Conservation (phyloP, 2,888 invertebrate species). For the Melangyna quadrimaculata region DNA sequence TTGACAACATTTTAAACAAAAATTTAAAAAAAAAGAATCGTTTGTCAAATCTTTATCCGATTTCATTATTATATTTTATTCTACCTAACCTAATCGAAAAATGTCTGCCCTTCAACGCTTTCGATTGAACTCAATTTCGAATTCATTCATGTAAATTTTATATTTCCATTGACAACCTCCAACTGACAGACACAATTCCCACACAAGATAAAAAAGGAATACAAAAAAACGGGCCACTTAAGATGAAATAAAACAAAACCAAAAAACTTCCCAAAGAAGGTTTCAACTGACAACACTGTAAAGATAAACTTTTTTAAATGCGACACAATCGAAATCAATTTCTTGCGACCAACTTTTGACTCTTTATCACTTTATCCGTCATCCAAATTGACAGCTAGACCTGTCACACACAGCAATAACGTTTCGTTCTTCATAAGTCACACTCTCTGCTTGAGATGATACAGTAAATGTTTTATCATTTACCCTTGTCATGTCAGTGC, state of each 20-base stretch:
- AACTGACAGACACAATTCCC: neutral
- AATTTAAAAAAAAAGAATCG: conserved; percentile 4
- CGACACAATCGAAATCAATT: conserved; percentile 45
- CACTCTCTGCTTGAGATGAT: conserved; percentile 51
- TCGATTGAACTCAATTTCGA: conserved; percentile 10
- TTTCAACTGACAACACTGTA: neutral
- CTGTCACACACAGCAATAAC: conserved; percentile 10
- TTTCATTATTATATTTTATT: neutral
- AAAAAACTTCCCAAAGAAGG: neutral
- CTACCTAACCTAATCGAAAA: conserved; percentile 7
- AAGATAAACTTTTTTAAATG: neutral
- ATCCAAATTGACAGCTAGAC: conserved; percentile 21
- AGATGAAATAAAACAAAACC: neutral
- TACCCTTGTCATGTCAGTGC: conserved; percentile 26
- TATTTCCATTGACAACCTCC: neutral
- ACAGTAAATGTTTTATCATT: conserved; percentile 57
- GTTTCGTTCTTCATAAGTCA: conserved; percentile 23
- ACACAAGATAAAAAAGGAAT: neutral
- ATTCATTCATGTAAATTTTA: neutral
- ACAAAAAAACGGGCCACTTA: neutral
- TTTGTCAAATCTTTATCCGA: neutral
- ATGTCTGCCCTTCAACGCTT: conserved; percentile 6
- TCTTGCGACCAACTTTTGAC: conserved; percentile 37
- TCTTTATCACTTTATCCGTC: conserved; percentile 39
- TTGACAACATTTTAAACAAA: neutral